Conservation (phyloP, 2,888 invertebrate species). For the Pammene aurita region DNA sequence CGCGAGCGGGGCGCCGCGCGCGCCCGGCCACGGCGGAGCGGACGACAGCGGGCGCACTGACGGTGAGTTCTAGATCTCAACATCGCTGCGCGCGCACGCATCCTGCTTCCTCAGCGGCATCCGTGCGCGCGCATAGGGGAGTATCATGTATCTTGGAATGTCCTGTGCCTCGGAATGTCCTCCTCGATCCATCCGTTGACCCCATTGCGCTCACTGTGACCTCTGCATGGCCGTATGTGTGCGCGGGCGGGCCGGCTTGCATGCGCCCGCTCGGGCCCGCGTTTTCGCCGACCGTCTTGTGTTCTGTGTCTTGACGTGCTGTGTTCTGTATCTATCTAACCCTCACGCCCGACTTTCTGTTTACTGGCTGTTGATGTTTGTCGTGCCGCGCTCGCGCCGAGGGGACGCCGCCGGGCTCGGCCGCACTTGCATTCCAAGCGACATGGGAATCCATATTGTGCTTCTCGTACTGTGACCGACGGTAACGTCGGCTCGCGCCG, state of each 20-base stretch:
- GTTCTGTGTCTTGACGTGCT: slow-evolving; percentile 82
- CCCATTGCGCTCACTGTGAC: slow-evolving; percentile 73
- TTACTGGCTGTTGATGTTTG: slow-evolving; percentile 69
- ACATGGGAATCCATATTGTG: slow-evolving; percentile 78
- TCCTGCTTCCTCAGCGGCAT: slow-evolving; percentile 55
- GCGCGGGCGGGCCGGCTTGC: slow-evolving; percentile 72
- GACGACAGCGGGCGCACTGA: slow-evolving; percentile 53
- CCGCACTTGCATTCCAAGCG: slow-evolving; percentile 83
- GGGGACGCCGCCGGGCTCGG: slow-evolving; percentile 69
- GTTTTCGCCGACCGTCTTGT: slow-evolving; percentile 73
- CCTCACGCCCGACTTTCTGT: slow-evolving; percentile 65
- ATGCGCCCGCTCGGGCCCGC: slow-evolving; percentile 66
- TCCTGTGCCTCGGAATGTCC: slow-evolving; percentile 85
- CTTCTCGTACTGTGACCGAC: slow-evolving; percentile 66
- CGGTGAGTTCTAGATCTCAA: slow-evolving; percentile 84
- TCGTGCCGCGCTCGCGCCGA: slow-evolving; percentile 61
- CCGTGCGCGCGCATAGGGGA: slow-evolving; percentile 80
- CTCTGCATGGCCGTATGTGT: slow-evolving; percentile 77
- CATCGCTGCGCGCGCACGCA: slow-evolving; percentile 80
- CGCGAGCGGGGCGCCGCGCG: slow-evolving; percentile 47
- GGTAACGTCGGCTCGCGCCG: slow-evolving; percentile 45
- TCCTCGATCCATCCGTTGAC: slow-evolving; percentile 79
- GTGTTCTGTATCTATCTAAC: slow-evolving; percentile 76
- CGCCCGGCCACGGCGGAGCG: slow-evolving; percentile 48
- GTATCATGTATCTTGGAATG: slow-evolving; percentile 85